Conservation (phyloP, 2,113 vertebrate genomes). For the Ranitomeya variabilis region DNA sequence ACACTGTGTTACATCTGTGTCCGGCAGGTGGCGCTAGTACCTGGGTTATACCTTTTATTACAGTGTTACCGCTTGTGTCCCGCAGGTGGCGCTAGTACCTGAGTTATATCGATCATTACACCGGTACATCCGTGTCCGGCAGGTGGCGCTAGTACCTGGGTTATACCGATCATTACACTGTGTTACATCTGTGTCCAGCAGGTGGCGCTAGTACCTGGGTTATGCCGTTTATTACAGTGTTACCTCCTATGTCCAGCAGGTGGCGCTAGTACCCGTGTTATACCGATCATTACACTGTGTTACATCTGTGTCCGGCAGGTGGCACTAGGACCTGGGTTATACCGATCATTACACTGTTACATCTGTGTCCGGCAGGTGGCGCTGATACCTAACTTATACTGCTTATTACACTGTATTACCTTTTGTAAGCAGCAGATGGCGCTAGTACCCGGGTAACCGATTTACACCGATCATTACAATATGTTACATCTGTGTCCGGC, state of each 20-base stretch:
- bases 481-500: neutral
- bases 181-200: no score
- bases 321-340: no score
- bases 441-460: neutral
- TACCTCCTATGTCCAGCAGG: neutral
- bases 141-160: no score
- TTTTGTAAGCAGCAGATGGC: neutral
- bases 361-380: neutral
- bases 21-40: neutral
- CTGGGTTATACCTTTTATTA: neutral
- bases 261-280: neutral
- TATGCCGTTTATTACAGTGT: neutral
- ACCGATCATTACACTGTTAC: no score
- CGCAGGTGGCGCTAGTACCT: neutral
- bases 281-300: neutral
- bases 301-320: neutral
- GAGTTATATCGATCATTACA: no score
- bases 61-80: neutral
- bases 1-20: neutral
- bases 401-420: neutral
- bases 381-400: neutral
- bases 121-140: no score
- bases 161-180: neutral
- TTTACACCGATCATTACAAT: neutral
- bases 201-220: no score